Evolutionary conservation across 2,797 vertebrate species (phyloP).

Genomic region (Myotis vivesi): DNA sequence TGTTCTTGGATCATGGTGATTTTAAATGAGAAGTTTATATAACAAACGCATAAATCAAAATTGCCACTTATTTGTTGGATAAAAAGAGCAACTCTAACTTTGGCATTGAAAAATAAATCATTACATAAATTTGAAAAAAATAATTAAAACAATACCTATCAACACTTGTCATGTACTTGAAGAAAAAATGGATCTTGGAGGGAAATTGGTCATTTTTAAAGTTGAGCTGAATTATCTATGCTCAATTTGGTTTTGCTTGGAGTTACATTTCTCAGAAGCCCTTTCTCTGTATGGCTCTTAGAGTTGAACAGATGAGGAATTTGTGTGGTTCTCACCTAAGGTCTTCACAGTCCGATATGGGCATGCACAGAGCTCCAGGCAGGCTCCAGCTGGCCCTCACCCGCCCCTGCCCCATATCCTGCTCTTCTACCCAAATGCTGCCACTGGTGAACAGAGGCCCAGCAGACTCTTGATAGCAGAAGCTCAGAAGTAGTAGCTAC

Average conservation of each 20-base stretch:
- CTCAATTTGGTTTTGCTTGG: background rate
- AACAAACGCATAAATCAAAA: background rate
- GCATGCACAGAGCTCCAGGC: rapidly evolving
- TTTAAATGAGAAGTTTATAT: background rate
- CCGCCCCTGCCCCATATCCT: too few species aligned
- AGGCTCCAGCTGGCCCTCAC: rapidly evolving
- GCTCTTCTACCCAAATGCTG: background rate
- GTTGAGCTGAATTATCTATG: rapidly evolving
- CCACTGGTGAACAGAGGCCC: background rate
- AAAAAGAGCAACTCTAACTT: background rate
- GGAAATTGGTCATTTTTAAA: background rate
- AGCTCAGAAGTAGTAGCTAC: background rate
- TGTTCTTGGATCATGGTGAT: background rate
- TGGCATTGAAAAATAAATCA: background rate
- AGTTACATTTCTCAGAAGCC: background rate
- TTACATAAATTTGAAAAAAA: background rate
- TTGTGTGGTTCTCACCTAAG: background rate
- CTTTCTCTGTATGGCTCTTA: background rate
- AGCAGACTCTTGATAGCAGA: background rate
- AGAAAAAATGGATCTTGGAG: too few species aligned
- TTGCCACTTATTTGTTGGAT: background rate
- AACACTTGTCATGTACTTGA: rapidly evolving
- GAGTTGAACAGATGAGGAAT: background rate
- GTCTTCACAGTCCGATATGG: background rate
- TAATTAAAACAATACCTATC: background rate